Evolutionary conservation across 2,888 invertebrate species (phyloP).

Genomic region (Masnerella sp.): DNA sequence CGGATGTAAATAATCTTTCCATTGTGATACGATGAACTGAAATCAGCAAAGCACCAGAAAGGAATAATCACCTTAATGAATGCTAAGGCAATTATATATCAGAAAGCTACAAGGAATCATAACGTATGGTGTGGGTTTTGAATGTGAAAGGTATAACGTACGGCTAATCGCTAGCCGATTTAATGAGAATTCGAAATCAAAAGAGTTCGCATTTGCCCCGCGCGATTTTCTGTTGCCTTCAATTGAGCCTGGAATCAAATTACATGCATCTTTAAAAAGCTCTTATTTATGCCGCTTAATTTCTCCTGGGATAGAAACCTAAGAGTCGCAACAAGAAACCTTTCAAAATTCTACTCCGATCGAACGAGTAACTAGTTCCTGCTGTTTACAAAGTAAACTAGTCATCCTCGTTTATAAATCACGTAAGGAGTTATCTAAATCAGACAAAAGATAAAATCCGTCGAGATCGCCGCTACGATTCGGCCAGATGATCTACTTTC

Average conservation of each 20-base stretch:
- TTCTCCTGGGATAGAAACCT: not conserved
- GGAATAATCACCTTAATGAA: conserved; percentile 27
- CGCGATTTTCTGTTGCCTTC: not conserved
- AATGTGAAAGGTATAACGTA: conserved; percentile 33
- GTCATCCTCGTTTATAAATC: not conserved
- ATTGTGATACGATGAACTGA: conserved; percentile 29
- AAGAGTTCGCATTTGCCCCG: conserved; percentile 8
- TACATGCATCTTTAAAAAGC: not conserved
- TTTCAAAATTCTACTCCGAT: not conserved
- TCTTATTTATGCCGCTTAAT: not conserved
- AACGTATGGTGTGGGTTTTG: conserved; percentile 30
- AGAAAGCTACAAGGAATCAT: conserved; percentile 31
- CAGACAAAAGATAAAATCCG: conserved; percentile 7
- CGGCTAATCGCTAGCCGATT: conserved; percentile 24
- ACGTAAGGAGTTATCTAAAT: not conserved
- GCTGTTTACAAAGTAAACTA: not conserved
- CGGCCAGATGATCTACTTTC: conserved; percentile 3
- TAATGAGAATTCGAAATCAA: conserved; percentile 38
- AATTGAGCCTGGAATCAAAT: not conserved
- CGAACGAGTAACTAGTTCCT: not conserved
- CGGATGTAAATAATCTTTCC: conserved; percentile 42
- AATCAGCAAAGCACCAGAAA: conserved; percentile 18
- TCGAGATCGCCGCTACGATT: not conserved
- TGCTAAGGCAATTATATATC: conserved; percentile 30
- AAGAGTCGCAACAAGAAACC: not conserved